Evolutionary conservation across 2,113 vertebrate species (phyloP), one percentile per base, ranked within the genome.

Genomic region (Hemicordylus capensis): DNA sequence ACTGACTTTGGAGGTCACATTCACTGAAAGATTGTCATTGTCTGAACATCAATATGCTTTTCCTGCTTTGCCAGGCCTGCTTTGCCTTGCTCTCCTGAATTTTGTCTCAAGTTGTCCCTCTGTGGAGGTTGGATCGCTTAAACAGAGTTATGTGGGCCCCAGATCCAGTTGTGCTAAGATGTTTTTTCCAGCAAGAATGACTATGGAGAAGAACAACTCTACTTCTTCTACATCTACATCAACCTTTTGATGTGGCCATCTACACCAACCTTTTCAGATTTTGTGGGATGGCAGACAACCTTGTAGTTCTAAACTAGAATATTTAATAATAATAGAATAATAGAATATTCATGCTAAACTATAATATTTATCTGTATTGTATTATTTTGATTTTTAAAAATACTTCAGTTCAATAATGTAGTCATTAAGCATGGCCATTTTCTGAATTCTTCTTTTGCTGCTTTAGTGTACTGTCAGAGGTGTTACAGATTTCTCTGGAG

Each of bases 1-100:
- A 22, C 6, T 86, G 51, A 72, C 22, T 8, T 81, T 70, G 87
- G 70, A 48, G 87, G 89, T 54, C 17, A 84, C 4, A 1, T 85
- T 83, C 20, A 64, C 8, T 12, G 6, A 61, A 79, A 79, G 20
- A 4, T 28, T 59, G 14, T 24, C 22, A 59, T 42, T 77, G 37
- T 77, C 5, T 14, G 22, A 42, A 39, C 10, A 31, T 61, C 56
- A 22, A 61, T 0, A 67, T 20, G 34, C 3, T 46, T 89, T 88
- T 56, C 76, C 44, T n/a, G 72, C 28, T 11, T 7, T n/a, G 24
- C 6, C 10, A 44, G 56, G 31, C 34, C 37, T 76, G 24, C 84
- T 89, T 31, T 73, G 6, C 51, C 20, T 78, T 37, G 2, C 14
- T 67, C 2, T 48, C 72, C 19, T 46, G 42, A 4, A 20, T 69